phyloP scores from a whole-genome alignment of 2,113 vertebrate species.

The Triplophysa dalaica region DNA sequence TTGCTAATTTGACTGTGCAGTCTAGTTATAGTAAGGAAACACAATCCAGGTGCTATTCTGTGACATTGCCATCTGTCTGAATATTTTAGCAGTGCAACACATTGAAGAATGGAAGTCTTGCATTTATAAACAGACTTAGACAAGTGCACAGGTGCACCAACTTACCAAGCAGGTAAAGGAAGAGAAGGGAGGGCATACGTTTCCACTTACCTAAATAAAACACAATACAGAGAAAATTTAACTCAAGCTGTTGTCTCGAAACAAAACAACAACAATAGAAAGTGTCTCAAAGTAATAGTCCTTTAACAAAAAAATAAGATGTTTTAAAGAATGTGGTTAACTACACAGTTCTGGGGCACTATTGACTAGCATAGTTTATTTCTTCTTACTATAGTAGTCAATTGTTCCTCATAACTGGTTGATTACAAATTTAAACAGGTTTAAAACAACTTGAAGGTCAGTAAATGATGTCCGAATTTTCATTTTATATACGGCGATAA shows the following conservation, averaged over 20 bases:
- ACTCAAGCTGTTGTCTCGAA: not conserved
- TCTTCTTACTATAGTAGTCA: too few relatives aligned
- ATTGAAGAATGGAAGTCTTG: not conserved
- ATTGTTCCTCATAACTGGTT: too few relatives aligned
- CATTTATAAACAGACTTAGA: not conserved
- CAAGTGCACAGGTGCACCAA: not conserved
- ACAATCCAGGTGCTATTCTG: conserved; percentile 28
- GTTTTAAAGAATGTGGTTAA: too few relatives aligned
- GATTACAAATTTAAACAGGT: too few relatives aligned
- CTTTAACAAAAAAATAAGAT: too few relatives aligned
- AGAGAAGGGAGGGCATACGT: not conserved
- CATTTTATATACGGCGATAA: too few relatives aligned
- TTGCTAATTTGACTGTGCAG: too few relatives aligned
- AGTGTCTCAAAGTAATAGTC: too few relatives aligned
- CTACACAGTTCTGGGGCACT: too few relatives aligned
- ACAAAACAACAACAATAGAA: not conserved
- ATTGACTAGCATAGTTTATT: too few relatives aligned
- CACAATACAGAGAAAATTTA: not conserved
- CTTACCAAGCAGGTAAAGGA: not conserved
- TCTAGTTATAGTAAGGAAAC: not conserved
- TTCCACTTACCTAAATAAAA: conserved; percentile 23
- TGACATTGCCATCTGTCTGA: conserved; percentile 20
- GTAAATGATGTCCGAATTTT: too few relatives aligned
- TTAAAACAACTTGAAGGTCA: too few relatives aligned
- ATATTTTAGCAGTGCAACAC: not conserved